Base-by-base conservation (phyloP, 2,113 vertebrate species). In the Pycnonotus jocosus region DNA sequence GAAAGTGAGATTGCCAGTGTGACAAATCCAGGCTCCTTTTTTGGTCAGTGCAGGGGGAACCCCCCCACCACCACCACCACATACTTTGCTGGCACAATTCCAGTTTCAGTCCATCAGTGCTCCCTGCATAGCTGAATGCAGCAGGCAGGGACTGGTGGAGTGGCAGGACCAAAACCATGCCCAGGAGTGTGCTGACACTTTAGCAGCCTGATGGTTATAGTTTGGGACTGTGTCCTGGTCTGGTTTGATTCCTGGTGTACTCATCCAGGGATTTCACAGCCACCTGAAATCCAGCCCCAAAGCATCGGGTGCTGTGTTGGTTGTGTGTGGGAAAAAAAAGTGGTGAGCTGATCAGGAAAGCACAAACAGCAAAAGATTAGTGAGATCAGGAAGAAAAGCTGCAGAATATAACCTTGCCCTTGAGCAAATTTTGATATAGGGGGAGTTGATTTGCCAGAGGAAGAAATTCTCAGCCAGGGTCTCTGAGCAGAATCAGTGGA, bases 381-480 rank as follows among this genome's bases (percentile, higher is more conserved):
- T 73, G 68, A 86, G 51, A 58, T 78, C 72, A 91, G 56, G 77
- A 73, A 14, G 50, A 90, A 86, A 82, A 88, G 50, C 53, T 68
- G 21, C 2, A 2, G 50, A 72, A 48, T 70, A 50, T 74, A 74
- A 31, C 42, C 30, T 57, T 0, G 0, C 18, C n/a, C 8, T 69
- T 70, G 45, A 40, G n/a, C 31, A 18, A 25, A 23, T 86, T 90
- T 86, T 69, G n/a, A 31, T 62, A 94, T 6, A 14, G 37, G 15
- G 42, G 31, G 21, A 48, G 27, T 33, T 27, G 56, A 58, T 88
- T 88, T 76, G n/a, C 48, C 42, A 47, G 57, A 73, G 54, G 24
- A 86, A 6, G 24, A 27, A 50, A n/a, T 72, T 74, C 53, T 79
- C 44, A 92, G 44, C 9, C 70, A 60, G 40, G 13, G 4, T 35